Percentiles rank a stretch among this genome's conserved stretches.
Evolutionary conservation across 2,797 vertebrate species (phyloP).

Genomic region (Kryptopterus vitreolus): DNA sequence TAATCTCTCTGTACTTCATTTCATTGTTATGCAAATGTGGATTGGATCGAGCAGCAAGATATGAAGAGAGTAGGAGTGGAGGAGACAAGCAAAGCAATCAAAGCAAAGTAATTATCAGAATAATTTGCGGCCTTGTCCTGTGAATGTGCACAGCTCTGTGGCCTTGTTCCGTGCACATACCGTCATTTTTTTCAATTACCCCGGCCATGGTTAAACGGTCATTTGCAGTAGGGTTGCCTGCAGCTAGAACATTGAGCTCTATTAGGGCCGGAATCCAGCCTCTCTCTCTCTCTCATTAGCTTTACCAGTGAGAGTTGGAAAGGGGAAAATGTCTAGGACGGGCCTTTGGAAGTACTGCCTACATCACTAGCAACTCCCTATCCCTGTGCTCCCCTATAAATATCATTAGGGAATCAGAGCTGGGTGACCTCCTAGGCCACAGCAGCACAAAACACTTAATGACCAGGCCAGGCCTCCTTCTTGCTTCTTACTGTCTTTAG

Average conservation of each 20-base stretch:
- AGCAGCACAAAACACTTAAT: constrained; percentile 49
- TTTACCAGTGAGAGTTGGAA: constrained; percentile 69
- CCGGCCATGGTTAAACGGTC: constrained; percentile 78
- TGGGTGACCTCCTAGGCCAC: constrained; percentile 66
- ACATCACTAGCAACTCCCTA: constrained; percentile 69
- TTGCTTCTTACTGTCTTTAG: constrained; percentile 27
- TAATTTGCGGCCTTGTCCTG: constrained; percentile 65
- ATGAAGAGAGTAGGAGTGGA: constrained; percentile 45
- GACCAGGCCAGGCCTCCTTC: constrained; percentile 36
- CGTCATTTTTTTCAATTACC: constrained; percentile 82
- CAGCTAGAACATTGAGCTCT: constrained; percentile 74
- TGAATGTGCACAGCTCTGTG: constrained; percentile 49
- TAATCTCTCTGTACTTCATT: neutral
- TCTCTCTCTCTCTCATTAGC: constrained; percentile 78
- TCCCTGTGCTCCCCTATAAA: constrained; percentile 57
- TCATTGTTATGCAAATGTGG: constrained; percentile 5
- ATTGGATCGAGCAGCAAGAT: constrained; percentile 23
- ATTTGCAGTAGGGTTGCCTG: constrained; percentile 76
- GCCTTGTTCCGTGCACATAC: constrained; percentile 51
- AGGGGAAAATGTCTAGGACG: constrained; percentile 42
- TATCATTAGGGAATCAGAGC: constrained; percentile 59
- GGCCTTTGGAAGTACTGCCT: constrained; percentile 64
- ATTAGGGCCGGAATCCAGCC: constrained; percentile 75
- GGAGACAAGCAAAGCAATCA: constrained; percentile 61
- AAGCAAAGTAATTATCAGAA: constrained; percentile 74